A percentile compares a stretch with the other conserved stretches of the same genome.
Evolutionary conservation across 2,888 invertebrate genomes (phyloP).

Genomic region (Germaria angustata): DNA sequence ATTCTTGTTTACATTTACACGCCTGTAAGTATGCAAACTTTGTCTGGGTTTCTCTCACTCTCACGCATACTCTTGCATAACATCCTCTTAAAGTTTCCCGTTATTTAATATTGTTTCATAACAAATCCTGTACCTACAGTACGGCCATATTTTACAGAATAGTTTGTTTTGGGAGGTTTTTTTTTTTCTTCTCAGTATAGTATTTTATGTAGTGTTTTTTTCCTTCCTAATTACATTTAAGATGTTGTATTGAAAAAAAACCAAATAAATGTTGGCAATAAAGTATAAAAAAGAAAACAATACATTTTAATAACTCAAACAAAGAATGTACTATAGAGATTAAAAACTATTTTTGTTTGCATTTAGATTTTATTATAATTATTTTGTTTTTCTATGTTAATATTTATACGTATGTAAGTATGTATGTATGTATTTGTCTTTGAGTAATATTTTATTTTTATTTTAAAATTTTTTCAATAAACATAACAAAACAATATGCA

Average conservation of each 20-base stretch:
- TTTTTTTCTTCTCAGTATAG: no score
- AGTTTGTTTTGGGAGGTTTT: no score
- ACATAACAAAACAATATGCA: not conserved
- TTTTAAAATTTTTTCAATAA: not conserved
- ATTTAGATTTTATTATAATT: conserved; percentile 11
- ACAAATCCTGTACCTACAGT: no score
- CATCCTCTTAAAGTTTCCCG: no score
- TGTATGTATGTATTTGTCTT: not conserved
- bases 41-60: no score
- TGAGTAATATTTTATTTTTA: conserved; percentile 2
- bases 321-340: not conserved
- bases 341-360: conserved; percentile 21
- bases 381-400: not conserved
- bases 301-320: not conserved
- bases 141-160: no score
- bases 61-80: no score
- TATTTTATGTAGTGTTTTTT: no score
- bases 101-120: no score
- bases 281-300: not conserved
- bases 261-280: not conserved
- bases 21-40: no score
- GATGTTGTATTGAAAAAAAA: not conserved
- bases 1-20: no score
- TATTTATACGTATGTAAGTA: no score
- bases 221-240: not conserved